Evolutionary conservation across 2,888 invertebrate species (phyloP), one percentile per base, ranked within the genome.

Genomic region (Tinea semifulvella): DNA sequence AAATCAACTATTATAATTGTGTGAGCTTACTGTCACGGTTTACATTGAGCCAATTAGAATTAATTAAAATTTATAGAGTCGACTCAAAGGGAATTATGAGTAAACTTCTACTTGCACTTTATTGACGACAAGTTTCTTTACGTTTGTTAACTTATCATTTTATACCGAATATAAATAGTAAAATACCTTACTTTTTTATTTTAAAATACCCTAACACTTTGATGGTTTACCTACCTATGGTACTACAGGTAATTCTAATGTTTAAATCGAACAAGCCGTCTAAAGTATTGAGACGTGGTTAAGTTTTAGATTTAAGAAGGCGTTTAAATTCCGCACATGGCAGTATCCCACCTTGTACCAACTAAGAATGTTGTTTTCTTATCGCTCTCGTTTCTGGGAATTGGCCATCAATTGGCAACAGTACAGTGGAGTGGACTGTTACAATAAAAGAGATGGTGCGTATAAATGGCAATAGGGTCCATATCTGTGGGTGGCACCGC

Each of bases 51-150:
- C 65, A 70, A 68, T 66, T 65, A 64, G 58, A 56, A 52, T 62
- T 64, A 66, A 56, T 70, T 63, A 60, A 61, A 68, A 70, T 71
- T 68, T 68, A 70, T 69, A 60, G 62, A 57, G 55, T 58, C 57
- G 58, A 4, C 31, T 31, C 31, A 56, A 59, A 67, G 60, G 66
- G 63, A 65, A 61, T 68, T 64, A 64, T 57, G 56, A 58, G 6
- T 11, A 31, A 31, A 31, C 7, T 31, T 13, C 31, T 14, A 31
- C 13, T 14, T 7, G 14, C 7, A 58, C 5, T 31, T 31, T 13
- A 31, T 31, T 31, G 7, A 31, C 14, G 31, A 31, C 31, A 31
- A 13, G 31, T 31, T 31, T 31, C 31, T 13, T 31, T n/a, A n/a
- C n/a, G n/a, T n/a, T n/a, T n/a, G n/a, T n/a, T n/a, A n/a, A n/a